These are phyloP conservation scores for Drosophila gunungcola DNA, from an alignment of 1,140 invertebrate species.

Conservation along the genomic window DNA sequence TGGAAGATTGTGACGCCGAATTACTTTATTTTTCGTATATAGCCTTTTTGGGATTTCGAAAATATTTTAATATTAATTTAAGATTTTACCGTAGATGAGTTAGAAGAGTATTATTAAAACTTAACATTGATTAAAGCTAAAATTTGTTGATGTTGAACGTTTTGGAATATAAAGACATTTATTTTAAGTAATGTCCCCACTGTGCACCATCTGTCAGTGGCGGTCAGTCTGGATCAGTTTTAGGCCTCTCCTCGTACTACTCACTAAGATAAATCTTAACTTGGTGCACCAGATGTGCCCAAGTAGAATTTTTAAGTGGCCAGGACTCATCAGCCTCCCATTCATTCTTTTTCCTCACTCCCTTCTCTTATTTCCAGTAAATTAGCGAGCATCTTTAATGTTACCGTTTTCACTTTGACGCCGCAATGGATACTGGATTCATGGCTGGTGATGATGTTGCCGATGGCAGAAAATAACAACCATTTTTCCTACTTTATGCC, in stretches of 20 bases:
- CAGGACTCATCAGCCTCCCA: conserved; percentile 24
- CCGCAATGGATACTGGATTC: conserved; percentile 40
- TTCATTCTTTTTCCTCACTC: neutral
- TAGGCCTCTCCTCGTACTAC: neutral
- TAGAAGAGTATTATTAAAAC: too few species aligned
- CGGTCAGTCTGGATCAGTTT: conserved; percentile 24
- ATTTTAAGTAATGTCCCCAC: conserved; percentile 1
- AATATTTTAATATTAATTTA: too few species aligned
- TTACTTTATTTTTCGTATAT: too few species aligned
- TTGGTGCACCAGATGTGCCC: conserved; percentile 66
- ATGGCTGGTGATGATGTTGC: conserved; percentile 63
- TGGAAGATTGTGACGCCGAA: neutral
- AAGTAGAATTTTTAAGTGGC: conserved; percentile 67
- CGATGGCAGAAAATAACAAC: conserved; percentile 63
- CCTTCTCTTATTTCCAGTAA: conserved; percentile 15
- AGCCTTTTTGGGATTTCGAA: too few species aligned
- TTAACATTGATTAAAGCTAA: too few species aligned
- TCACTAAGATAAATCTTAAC: conserved; percentile 36
- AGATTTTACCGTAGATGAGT: too few species aligned
- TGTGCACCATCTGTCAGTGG: conserved; percentile 19
- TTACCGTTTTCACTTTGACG: conserved; percentile 58
- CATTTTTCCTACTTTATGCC: conserved; percentile 79
- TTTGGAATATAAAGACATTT: neutral
- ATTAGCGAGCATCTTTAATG: conserved; percentile 67
- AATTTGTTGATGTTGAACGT: too few species aligned